A percentile compares a stretch with the other conserved stretches of the same genome.
phyloP scores from a whole-genome alignment of 2,888 invertebrate species.

The Busseola fusca region DNA sequence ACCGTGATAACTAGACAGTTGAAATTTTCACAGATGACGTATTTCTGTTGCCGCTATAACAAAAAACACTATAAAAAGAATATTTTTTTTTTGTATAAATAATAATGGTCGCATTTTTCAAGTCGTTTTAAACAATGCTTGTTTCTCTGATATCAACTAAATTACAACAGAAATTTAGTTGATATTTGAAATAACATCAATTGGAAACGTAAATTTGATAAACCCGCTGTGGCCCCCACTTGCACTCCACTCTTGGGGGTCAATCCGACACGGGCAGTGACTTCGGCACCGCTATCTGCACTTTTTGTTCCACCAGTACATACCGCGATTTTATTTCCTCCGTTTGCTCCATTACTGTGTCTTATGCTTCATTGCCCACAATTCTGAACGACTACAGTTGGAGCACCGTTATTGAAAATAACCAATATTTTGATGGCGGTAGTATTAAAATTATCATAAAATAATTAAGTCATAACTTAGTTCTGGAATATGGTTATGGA shows the following conservation, averaged over 20 bases:
- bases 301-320: slow-evolving; percentile 69
- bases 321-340: slow-evolving; percentile 63
- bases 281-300: slow-evolving; percentile 71
- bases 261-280: slow-evolving; percentile 76
- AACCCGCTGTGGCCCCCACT: slow-evolving; percentile 21
- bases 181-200: no score
- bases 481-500: slow-evolving; percentile 15
- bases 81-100: no score
- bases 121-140: no score
- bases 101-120: no score
- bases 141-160: no score
- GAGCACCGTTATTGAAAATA: slow-evolving; percentile 48
- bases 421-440: slow-evolving; percentile 34
- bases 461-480: slow-evolving; percentile 38
- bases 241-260: slow-evolving; percentile 56
- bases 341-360: slow-evolving; percentile 62
- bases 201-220: no score
- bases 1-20: no score
- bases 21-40: no score
- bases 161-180: no score
- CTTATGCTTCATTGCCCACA: slow-evolving; percentile 57
- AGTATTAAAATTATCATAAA: slow-evolving; percentile 18
- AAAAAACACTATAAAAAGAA: no score
- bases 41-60: no score
- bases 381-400: slow-evolving; percentile 42